Evolutionary conservation across 23 tunicate species (phyloP), one percentile per base, ranked within the genome.

Genomic region (Ciona savignyi): DNA sequence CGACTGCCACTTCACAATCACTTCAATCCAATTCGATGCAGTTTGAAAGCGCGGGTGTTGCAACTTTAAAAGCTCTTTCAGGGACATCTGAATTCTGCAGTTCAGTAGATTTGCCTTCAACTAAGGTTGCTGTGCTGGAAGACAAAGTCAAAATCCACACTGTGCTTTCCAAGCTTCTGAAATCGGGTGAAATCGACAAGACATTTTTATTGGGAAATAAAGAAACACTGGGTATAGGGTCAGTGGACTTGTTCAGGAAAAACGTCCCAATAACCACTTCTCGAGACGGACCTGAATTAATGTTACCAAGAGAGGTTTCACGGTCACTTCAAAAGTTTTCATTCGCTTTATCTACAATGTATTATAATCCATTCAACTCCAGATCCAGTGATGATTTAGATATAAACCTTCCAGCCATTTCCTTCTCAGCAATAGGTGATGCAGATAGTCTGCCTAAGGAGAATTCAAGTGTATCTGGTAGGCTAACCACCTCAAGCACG

Each of bases 291-390:
- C 15, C 56, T 42, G 15, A 15, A 6, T 6, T 42, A 42, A 9
- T 42, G 15, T 42, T 42, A 42, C 56, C 56, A 42, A 42, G 11
- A 15, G 56, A 42, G 11, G 56, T 42, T 42, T 42, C 56, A 42
- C 11, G 15, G 9, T 42, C 56, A 42, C 11, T 42, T 42, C 56
- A 42, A 42, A 42, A 42, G 15, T 9, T 15, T 42, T 15, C 56
- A 15, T 42, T 42, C 2, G 73, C 73, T 32, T 1, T 69, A 15
- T 69, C 73, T 1, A 69, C 73, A 11, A 31, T 69, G 73, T 69
- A 31, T n/a, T 69, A 69, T 51, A 69, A 33, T 9, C 73, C 73
- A 6, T 69, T 27, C 32, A 6, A 33, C 25, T 31, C 73, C 21
- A 1, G 15, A 23, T 6, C 51, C 15, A 3, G 3, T 4, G 30